phyloP scores from a whole-genome alignment of 2,888 invertebrate genomes.

The Orthonevra nobilis region DNA sequence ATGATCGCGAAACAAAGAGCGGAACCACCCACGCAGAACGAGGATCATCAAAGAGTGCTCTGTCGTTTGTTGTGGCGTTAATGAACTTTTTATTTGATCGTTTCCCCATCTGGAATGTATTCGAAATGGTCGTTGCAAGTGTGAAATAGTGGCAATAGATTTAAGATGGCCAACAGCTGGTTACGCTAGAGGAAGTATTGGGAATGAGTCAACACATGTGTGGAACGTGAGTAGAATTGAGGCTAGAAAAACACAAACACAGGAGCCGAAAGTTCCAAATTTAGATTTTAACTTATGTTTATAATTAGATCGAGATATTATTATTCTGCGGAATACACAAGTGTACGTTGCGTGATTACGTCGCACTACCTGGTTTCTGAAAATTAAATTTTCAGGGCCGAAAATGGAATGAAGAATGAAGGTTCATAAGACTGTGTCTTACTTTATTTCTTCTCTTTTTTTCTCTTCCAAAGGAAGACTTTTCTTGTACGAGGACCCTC shows the following conservation, averaged over 20 bases:
- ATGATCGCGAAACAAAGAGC: neutral
- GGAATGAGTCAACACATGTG: neutral
- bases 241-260: constrained; percentile 15
- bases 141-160: constrained; percentile 5
- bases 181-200: constrained; percentile 9
- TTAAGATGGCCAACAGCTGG: constrained; percentile 31
- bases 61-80: constrained; percentile 21
- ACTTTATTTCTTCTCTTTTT: no score
- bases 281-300: constrained; percentile 22
- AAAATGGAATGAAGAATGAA: no score
- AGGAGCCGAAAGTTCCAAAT: constrained; percentile 5
- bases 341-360: no score
- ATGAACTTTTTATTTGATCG: constrained; percentile 52
- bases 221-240: constrained; percentile 19
- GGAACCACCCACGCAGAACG: neutral
- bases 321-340: no score
- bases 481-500: no score
- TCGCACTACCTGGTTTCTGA: no score
- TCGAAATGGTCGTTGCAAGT: constrained; percentile 19
- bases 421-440: no score
- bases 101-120: constrained; percentile 24
- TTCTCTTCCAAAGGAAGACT: no score
- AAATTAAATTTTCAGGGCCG: no score
- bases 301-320: no score
- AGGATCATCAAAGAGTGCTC: neutral